A percentile compares a stretch with the other conserved stretches of the same genome.
Conservation (phyloP, 2,797 vertebrate species). For the Oreonectes daqikongensis region DNA sequence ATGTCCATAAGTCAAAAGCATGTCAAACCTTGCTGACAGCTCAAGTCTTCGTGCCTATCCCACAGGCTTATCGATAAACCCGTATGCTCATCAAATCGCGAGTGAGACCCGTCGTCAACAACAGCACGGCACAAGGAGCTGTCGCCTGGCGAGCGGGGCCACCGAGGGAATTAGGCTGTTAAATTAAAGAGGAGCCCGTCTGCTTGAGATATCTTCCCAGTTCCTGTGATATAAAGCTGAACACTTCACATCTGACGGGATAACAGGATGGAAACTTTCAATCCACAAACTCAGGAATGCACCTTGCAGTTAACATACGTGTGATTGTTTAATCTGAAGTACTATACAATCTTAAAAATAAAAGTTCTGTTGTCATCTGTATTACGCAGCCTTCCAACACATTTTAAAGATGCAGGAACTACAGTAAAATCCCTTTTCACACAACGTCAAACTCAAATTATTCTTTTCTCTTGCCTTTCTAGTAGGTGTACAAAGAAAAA, state of each 20-base stretch:
- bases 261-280: slow-evolving; percentile 33
- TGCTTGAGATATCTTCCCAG: slow-evolving; percentile 26
- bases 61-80: slow-evolving; percentile 58
- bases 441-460: slow-evolving; percentile 19
- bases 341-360: not conserved
- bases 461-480: not conserved
- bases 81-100: slow-evolving; percentile 50
- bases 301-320: slow-evolving; percentile 5
- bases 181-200: slow-evolving; percentile 49
- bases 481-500: no score
- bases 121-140: slow-evolving; percentile 10
- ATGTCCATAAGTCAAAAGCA: slow-evolving; percentile 25
- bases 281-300: slow-evolving; percentile 15
- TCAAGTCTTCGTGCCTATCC: slow-evolving; percentile 47
- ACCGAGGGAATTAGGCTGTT: slow-evolving; percentile 44
- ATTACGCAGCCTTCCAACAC: no score
- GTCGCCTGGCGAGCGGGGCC: slow-evolving; percentile 33
- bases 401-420: no score
- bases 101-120: slow-evolving; percentile 39
- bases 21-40: slow-evolving; percentile 25
- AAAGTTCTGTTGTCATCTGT: no score
- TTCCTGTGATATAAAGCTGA: slow-evolving; percentile 47
- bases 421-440: not conserved
- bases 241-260: slow-evolving; percentile 50
- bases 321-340: not conserved